A percentile compares a stretch with the other conserved stretches of the same genome.
Evolutionary conservation across 2,888 invertebrate species (phyloP).

Genomic region (Candidula unifasciata): DNA sequence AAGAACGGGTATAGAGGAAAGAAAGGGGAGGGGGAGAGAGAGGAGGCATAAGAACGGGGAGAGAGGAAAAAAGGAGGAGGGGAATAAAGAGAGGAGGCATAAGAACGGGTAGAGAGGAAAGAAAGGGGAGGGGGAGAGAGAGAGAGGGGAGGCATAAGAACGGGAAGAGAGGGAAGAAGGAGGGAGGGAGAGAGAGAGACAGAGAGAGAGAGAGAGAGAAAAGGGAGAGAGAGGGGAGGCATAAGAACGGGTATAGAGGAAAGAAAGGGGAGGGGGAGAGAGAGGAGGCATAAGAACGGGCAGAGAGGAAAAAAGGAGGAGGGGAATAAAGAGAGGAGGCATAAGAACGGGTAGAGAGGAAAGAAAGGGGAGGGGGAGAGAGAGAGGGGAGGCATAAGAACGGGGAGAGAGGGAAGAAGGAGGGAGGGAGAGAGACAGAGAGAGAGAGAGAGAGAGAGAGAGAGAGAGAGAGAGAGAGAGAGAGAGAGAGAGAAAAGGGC

Average conservation of each 20-base stretch:
- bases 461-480: not conserved
- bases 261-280: not conserved
- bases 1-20: not conserved
- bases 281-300: not conserved
- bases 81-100: not conserved
- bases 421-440: not conserved
- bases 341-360: not conserved
- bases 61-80: not conserved
- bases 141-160: not conserved
- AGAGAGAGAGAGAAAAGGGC: not conserved
- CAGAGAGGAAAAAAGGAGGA: not conserved
- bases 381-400: not conserved
- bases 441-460: not conserved
- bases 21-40: not conserved
- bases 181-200: not conserved
- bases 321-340: not conserved
- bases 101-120: not conserved
- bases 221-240: not conserved
- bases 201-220: not conserved
- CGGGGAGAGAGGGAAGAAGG: slow-evolving; percentile 5
- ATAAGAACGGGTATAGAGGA: not conserved
- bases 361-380: not conserved
- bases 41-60: not conserved
- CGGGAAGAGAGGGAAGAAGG: slow-evolving; percentile 5
- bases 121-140: not conserved